phyloP scores from a whole-genome alignment of 2,797 vertebrate species.

The Pterois miles region DNA sequence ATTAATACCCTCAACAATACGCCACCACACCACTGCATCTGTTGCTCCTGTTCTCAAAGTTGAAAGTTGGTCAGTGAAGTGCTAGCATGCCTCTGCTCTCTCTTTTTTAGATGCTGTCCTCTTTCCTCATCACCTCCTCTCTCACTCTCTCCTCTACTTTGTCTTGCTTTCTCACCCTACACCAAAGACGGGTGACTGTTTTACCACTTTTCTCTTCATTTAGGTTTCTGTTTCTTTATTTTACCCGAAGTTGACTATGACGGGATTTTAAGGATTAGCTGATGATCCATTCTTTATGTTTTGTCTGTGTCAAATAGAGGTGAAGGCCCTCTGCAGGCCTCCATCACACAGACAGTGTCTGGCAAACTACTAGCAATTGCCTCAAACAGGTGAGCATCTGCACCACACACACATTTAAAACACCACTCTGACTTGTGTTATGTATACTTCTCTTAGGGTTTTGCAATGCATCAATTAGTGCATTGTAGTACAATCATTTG shows the following conservation, averaged over 20 bases:
- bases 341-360: constrained; percentile 18
- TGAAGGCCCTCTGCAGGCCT: constrained; percentile 56
- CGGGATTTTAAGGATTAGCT: constrained; percentile 29
- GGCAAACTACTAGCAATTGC: constrained; percentile 38
- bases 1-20: constrained; percentile 79
- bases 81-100: constrained; percentile 56
- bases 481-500: neutral
- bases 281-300: constrained; percentile 1
- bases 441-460: neutral
- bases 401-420: constrained; percentile 23
- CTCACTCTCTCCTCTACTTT: neutral
- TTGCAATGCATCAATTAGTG: neutral
- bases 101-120: constrained; percentile 23
- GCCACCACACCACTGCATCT: constrained; percentile 77
- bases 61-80: constrained; percentile 80
- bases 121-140: constrained; percentile 7
- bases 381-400: constrained; percentile 77
- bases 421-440: neutral
- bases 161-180: constrained; percentile 2
- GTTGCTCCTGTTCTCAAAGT: constrained; percentile 80
- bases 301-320: constrained; percentile 25
- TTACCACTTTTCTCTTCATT: constrained; percentile 8
- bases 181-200: constrained; percentile 32
- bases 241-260: neutral
- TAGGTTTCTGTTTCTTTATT: constrained; percentile 15